These are phyloP conservation scores for Patella caerulea DNA, from an alignment of 2,888 invertebrate species.

Conservation along the genomic window DNA sequence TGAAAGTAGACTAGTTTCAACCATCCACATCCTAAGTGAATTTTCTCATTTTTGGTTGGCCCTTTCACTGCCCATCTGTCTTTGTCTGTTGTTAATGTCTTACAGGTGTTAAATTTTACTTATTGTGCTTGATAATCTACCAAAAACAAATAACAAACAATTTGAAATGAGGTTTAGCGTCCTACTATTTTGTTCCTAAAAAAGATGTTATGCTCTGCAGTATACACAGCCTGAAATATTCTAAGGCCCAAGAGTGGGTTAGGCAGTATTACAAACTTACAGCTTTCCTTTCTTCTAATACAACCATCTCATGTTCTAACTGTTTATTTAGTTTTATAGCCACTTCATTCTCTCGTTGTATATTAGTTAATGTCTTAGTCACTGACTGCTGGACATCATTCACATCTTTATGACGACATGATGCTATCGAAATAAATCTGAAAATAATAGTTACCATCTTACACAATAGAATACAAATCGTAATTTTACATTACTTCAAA, in stretches of 20 bases:
- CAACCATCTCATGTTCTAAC: constrained; percentile 69
- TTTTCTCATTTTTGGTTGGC: not conserved
- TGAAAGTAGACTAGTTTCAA: no score
- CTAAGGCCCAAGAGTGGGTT: no score
- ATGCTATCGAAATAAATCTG: constrained; percentile 68
- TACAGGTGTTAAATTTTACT: constrained; percentile 6
- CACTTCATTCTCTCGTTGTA: constrained; percentile 65
- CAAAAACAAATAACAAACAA: not conserved
- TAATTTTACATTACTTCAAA: not conserved
- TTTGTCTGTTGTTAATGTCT: no score
- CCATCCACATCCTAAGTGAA: no score
- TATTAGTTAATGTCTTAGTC: constrained; percentile 64
- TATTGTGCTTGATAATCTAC: not conserved
- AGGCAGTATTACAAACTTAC: constrained; percentile 43
- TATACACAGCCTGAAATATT: no score
- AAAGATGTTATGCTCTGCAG: no score
- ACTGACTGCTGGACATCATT: constrained; percentile 57
- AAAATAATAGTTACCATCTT: constrained; percentile 5
- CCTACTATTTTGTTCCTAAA: no score
- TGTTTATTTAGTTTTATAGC: constrained; percentile 67
- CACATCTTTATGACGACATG: constrained; percentile 53
- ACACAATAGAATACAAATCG: not conserved
- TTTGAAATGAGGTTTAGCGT: no score
- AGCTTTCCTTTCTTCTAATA: constrained; percentile 68
- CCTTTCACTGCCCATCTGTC: not conserved